Conservation (phyloP, 2,888 invertebrate genomes). For the Pollenia amentaria region DNA sequence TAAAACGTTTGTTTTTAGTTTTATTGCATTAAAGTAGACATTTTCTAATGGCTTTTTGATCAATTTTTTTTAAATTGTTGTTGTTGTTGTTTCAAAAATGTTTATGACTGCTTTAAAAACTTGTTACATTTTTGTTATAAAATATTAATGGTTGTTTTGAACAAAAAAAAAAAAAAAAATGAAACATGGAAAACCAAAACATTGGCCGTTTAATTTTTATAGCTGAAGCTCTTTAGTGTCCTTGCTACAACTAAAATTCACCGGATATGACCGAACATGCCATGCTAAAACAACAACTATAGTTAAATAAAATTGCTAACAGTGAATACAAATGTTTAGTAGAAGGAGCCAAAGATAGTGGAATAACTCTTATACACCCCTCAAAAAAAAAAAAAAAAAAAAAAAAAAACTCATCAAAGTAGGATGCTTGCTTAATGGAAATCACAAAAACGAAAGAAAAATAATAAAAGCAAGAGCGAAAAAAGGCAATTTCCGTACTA, state of each 20-base stretch:
- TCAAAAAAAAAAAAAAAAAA: constrained; percentile 31
- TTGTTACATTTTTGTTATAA: constrained; percentile 50
- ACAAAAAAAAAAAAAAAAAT: background rate
- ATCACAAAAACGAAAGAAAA: constrained; percentile 54
- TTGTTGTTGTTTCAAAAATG: constrained; percentile 33
- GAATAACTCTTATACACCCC: constrained; percentile 14
- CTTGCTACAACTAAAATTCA: constrained; percentile 57
- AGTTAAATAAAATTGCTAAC: constrained; percentile 37
- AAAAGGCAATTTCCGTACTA: constrained; percentile 81
- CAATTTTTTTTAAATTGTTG: constrained; percentile 45
- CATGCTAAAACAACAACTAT: constrained; percentile 55
- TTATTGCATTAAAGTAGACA: constrained; percentile 50
- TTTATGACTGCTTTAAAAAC: constrained; percentile 51
- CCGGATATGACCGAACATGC: constrained; percentile 72
- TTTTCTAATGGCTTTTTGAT: constrained; percentile 64
- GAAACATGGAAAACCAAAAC: no score
- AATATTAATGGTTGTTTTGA: constrained; percentile 61
- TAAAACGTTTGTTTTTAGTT: constrained; percentile 28
- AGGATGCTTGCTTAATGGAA: constrained; percentile 74
- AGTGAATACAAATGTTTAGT: constrained; percentile 19
- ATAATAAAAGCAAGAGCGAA: constrained; percentile 65
- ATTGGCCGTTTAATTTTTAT: constrained; percentile 40
- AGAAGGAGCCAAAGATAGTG: constrained; percentile 41
- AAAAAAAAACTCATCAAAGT: constrained; percentile 68
- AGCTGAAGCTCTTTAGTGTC: constrained; percentile 37